Base-by-base conservation (phyloP, 2,888 invertebrate genomes). In the Drosophila engyochracea region DNA sequence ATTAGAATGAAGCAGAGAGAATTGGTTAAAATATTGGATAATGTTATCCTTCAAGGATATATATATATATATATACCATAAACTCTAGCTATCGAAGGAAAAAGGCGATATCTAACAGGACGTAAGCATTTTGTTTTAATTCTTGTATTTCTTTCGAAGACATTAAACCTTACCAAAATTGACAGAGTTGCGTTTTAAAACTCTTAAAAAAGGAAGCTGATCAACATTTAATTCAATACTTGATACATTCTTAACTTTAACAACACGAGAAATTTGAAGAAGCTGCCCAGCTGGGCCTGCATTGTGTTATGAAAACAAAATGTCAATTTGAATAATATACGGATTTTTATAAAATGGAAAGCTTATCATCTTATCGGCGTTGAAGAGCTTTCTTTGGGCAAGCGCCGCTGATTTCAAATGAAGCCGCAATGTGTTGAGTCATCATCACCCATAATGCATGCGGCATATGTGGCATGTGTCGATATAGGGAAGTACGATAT, bases 361-460 rank as follows among this genome's bases (percentile, higher is more conserved):
- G 16, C 16, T 47, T 25, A 25, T 16, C 22, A 47, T 16, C 14
- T 39, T 22, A 5, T 37, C 35, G 2, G 39, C 19, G 31, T 3
- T 22, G n/a, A 31, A 44, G 10, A 35, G 51, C n/a, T 30, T 37
- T 37, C 37, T 25, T 35, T 14, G 28, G 14, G 28, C 25, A 47
- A 44, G 39, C 33, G 9, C 14, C 39, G 19, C 22, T 19, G 5
- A 55, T 31, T 68, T 39, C 12, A 47, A 67, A 41, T 66, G 25
- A n/a, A 19, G 66, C 39, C 30, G 37, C 66, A 44, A 35, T 51
- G 59, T 55, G 49, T 60, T 79, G 81, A 79, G 71, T 79, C 76
- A 79, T 60, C 71, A 71, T 60, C 49, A 53, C 4, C 25, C 16
- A 76, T 62, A 79, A 79, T 70, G 70, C 49, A 69, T 54, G 64